Percentiles rank a stretch among this genome's conserved stretches.
These are phyloP conservation scores for Pollenia labialis DNA, from an alignment of 2,888 invertebrate species.

Conservation along the genomic window DNA sequence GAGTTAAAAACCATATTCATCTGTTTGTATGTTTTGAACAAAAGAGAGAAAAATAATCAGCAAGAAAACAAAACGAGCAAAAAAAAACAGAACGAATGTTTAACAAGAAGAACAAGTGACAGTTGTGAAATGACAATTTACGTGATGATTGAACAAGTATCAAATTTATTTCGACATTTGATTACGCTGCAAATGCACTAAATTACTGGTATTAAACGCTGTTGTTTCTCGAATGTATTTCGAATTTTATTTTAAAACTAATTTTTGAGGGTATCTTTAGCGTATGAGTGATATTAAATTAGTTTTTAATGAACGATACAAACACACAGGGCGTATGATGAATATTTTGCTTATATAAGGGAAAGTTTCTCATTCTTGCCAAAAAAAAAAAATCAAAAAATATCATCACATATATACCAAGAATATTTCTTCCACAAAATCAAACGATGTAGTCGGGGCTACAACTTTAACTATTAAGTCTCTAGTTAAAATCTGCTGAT, in stretches of 20 bases:
- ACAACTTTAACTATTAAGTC: too few relatives aligned
- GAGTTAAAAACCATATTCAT: constrained; percentile 35
- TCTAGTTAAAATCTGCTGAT: too few relatives aligned
- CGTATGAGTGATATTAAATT: constrained; percentile 13
- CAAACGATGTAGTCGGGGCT: too few relatives aligned
- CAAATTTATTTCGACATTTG: constrained; percentile 60
- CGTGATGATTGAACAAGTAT: constrained; percentile 70
- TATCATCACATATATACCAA: too few relatives aligned
- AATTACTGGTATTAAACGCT: constrained; percentile 20
- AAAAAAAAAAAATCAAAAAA: too few relatives aligned
- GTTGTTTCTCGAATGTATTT: neutral
- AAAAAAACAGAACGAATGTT: constrained; percentile 8
- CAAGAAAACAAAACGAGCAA: neutral
- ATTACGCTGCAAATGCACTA: constrained; percentile 40
- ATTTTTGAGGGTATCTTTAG: neutral
- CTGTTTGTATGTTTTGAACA: neutral
- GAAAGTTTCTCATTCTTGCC: neutral
- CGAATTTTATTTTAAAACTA: neutral
- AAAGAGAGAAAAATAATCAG: constrained; percentile 13
- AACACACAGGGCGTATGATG: neutral
- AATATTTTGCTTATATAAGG: neutral
- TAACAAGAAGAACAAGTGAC: constrained; percentile 63
- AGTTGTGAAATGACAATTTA: constrained; percentile 71
- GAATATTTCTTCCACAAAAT: too few relatives aligned
- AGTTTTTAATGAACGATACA: neutral